These are phyloP conservation scores for Karalla daura DNA, from an alignment of 2,797 vertebrate species.

Conservation along the genomic window DNA sequence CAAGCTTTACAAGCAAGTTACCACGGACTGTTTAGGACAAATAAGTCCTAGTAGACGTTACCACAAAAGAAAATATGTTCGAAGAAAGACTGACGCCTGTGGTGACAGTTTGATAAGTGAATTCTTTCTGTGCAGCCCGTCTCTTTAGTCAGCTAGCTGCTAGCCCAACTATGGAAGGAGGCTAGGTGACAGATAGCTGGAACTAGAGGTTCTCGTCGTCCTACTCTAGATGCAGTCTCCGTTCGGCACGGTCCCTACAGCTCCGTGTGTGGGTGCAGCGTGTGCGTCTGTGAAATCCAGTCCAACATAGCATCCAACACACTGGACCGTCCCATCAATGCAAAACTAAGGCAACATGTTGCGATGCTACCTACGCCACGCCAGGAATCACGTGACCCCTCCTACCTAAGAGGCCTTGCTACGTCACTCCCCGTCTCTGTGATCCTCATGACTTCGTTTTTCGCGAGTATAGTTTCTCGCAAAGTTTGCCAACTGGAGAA, in stretches of 20 bases:
- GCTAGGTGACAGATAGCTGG: conserved; percentile 70
- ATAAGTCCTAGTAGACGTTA: not conserved
- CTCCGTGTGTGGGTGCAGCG: not conserved
- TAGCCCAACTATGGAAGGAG: conserved; percentile 1
- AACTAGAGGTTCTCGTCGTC: conserved; percentile 70
- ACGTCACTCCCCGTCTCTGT: conserved; percentile 22
- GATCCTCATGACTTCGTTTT: not conserved
- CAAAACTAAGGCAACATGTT: conserved; percentile 16
- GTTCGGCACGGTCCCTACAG: not conserved
- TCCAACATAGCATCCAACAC: too few species aligned
- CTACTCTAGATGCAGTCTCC: conserved; percentile 22
- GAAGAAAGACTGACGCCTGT: not conserved
- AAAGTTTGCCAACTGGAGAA: too few species aligned
- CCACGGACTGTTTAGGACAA: not conserved
- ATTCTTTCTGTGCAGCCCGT: too few species aligned
- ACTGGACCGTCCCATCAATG: not conserved
- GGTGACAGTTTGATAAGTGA: too few species aligned
- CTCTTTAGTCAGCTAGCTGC: conserved; percentile 32
- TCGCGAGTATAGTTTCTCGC: not conserved
- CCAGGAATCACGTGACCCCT: conserved; percentile 38
- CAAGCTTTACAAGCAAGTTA: not conserved
- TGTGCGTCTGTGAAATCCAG: accelerated
- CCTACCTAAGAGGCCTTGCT: not conserved
- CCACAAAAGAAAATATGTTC: accelerated
- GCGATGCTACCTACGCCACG: conserved; percentile 36